phyloP scores from a whole-genome alignment of 2,797 vertebrate genomes.

The Alosa sapidissima region DNA sequence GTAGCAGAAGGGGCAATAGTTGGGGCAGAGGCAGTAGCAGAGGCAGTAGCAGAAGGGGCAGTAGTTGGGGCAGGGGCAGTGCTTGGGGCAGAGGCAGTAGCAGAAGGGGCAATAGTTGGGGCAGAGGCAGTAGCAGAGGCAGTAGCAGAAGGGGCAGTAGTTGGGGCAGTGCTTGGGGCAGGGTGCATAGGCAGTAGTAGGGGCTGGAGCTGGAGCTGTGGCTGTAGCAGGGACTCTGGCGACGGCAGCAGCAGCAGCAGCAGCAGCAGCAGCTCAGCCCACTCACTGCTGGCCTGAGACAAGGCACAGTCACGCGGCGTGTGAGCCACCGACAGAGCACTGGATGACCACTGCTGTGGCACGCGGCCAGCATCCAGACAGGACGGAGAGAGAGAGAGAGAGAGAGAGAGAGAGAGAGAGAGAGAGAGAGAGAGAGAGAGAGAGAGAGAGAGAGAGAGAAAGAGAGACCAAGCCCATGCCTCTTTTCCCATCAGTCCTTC shows the following conservation, averaged over 20 bases:
- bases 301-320: slow-evolving; percentile 74
- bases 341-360: slow-evolving; percentile 74
- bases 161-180: not conserved
- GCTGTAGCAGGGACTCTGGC: no score
- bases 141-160: no score
- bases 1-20: no score
- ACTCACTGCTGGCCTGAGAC: slow-evolving; percentile 69
- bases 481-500: not conserved
- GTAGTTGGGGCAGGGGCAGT: not conserved
- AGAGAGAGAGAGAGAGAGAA: slow-evolving; percentile 66
- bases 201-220: not conserved
- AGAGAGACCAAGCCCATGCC: slow-evolving; percentile 2
- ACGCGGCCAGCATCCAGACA: slow-evolving; percentile 56
- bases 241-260: not conserved
- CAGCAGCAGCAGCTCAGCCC: slow-evolving; percentile 58
- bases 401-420: not conserved
- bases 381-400: slow-evolving; percentile 23
- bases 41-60: no score
- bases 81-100: not conserved
- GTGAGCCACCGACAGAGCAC: slow-evolving; percentile 71
- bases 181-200: not conserved
- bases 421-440: slow-evolving; percentile 42
- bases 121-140: not conserved
- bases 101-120: no score
- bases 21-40: not conserved